Evolutionary conservation across 2,113 vertebrate genomes (phyloP).

Genomic region (Thunnus thynnus): DNA sequence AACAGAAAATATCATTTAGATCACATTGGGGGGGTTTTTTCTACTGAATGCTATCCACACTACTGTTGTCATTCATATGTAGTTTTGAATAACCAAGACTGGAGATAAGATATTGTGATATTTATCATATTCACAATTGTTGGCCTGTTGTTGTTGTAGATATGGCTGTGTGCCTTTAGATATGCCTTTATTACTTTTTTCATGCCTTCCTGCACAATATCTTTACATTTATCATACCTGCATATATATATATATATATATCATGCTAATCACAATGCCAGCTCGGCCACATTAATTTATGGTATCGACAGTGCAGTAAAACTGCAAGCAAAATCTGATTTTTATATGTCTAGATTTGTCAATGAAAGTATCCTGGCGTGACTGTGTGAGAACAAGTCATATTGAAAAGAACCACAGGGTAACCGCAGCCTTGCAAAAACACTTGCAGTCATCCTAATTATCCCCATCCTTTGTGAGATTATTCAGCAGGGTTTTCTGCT

Average conservation of each 20-base stretch:
- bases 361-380: constrained; percentile 27
- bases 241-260: not conserved
- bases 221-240: constrained; percentile 13
- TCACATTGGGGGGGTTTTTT: not conserved
- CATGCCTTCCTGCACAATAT: not conserved
- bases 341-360: constrained; percentile 39
- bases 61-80: not conserved
- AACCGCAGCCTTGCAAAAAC: constrained; percentile 36
- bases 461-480: constrained; percentile 25
- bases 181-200: constrained; percentile 15
- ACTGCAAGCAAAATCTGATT: constrained; percentile 45
- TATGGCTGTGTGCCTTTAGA: not conserved
- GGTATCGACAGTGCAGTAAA: constrained; percentile 42
- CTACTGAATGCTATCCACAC: not conserved
- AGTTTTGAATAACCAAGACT: constrained; percentile 5
- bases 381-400: constrained; percentile 18
- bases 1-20: constrained; percentile 14
- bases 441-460: constrained; percentile 59
- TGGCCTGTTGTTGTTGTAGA: not conserved
- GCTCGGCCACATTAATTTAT: constrained; percentile 36
- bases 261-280: constrained; percentile 22
- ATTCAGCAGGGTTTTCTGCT: constrained; percentile 30
- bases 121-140: not conserved
- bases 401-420: constrained; percentile 26
- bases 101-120: not conserved